Base-by-base conservation (phyloP, 2,888 invertebrate species). In the Salticus scenicus region DNA sequence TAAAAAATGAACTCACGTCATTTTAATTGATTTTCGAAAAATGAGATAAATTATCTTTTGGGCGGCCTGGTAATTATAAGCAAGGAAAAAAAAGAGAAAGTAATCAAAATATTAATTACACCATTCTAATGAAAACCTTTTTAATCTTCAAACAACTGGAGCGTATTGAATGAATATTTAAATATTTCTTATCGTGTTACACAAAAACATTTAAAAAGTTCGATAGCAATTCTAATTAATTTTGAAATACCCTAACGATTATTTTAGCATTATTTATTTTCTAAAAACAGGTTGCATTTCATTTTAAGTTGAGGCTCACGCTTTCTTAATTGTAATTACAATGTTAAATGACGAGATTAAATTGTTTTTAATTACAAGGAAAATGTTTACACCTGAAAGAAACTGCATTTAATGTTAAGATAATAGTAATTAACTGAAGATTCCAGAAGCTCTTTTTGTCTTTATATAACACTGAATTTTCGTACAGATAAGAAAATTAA, bases 121-220 rank as follows among this genome's bases (percentile, higher is more conserved):
- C 20, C 20, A 24, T 20, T 57, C 57, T 57, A 57, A 57, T 57
- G 57, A 57, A 57, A 5, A 24, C 57, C 14, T 57, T 4, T 24
- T 57, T 57, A 57, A 57, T 57, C 57, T 57, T 12, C 24, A 57
- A 57, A 57, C 57, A 57, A 57, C 57, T 57, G 57, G 17, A 57
- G 57, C 57, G 57, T 1, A 24, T 12, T 20, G 24, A 17, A 24
- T 5, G 20, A 24, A 24, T 57, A 57, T 57, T 57, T 57, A 57
- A 57, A 57, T 24, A 57, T 5, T 20, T 4, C 24, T 57, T 57
- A 57, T 24, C 17, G 57, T 57, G 57, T 57, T 24, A 24, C 57
- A 8, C 17, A 1, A 24, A 24, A 57, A 12, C n/a, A 7, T 7
- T 12, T 47, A n/a, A 47, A 47, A 24, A 24, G 24, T 57, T 57